Evolutionary conservation across 2,888 invertebrate genomes (phyloP).

Genomic region (Artemia sinica): DNA sequence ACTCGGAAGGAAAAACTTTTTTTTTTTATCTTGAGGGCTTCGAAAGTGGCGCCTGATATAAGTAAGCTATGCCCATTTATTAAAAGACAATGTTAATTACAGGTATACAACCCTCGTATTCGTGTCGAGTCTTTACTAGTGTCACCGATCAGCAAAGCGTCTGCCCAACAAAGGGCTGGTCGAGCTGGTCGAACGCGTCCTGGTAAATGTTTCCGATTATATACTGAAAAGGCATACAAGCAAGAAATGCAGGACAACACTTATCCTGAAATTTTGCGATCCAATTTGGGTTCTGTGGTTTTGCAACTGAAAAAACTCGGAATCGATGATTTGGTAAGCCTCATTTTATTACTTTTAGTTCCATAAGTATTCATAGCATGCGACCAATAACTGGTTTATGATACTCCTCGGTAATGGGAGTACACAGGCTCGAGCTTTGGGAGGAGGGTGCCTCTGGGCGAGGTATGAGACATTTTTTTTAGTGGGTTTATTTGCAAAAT

Average conservation of each 20-base stretch:
- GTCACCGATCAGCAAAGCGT: slow-evolving; percentile 96
- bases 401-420: neutral
- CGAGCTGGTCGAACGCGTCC: slow-evolving; percentile 94
- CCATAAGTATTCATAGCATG: slow-evolving; percentile 29
- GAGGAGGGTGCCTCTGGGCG: too few species aligned
- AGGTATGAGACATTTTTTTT: too few species aligned
- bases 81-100: slow-evolving; percentile 7
- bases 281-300: slow-evolving; percentile 90
- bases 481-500: too few species aligned
- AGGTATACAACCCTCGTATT: slow-evolving; percentile 68
- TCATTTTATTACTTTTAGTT: slow-evolving; percentile 99
- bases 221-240: slow-evolving; percentile 88
- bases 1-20: too few species aligned
- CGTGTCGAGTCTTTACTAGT: slow-evolving; percentile 93
- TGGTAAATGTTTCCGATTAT: slow-evolving; percentile 88
- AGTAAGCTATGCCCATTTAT: too few species aligned
- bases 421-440: too few species aligned
- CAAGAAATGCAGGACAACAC: slow-evolving; percentile 99
- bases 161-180: slow-evolving; percentile 93
- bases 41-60: too few species aligned
- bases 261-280: slow-evolving; percentile 83
- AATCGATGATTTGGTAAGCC: slow-evolving; percentile 93
- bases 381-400: neutral
- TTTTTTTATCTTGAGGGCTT: too few species aligned
- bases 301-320: slow-evolving; percentile 94